These are phyloP conservation scores for Martes martes DNA, from an alignment of 2,113 vertebrate species.

Conservation along the genomic window DNA sequence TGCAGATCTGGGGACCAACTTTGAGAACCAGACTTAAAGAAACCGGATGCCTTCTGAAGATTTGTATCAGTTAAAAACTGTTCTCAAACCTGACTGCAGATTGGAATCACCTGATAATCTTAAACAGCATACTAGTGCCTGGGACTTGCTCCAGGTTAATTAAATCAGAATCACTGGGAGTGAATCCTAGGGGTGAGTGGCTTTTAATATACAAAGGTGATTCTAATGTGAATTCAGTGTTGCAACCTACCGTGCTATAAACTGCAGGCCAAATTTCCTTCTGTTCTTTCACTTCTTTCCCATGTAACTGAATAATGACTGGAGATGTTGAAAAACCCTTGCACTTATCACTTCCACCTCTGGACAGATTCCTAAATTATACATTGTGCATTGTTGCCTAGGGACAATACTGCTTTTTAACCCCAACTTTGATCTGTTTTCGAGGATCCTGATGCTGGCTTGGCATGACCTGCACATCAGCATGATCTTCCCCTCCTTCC, in stretches of 20 bases:
- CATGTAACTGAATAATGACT: neutral
- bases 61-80: neutral
- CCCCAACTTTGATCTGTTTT: neutral
- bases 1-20: neutral
- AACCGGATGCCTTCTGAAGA: neutral
- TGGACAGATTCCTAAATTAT: neutral
- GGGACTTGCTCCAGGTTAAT: constrained; percentile 24
- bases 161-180: constrained; percentile 12
- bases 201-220: constrained; percentile 7
- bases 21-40: neutral
- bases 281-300: neutral
- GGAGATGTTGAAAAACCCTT: neutral
- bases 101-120: neutral
- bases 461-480: neutral
- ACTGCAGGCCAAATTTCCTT: neutral
- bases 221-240: neutral
- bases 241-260: neutral
- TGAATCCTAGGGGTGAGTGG: neutral
- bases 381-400: neutral
- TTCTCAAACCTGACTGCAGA: neutral
- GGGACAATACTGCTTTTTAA: neutral
- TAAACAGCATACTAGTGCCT: neutral
- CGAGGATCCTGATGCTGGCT: neutral
- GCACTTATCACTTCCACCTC: neutral
- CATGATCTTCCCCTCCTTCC: neutral